A percentile compares a stretch with the other conserved stretches of the same genome.
Conservation (phyloP, 2,797 vertebrate species). For the Setipinna tenuifilis region DNA sequence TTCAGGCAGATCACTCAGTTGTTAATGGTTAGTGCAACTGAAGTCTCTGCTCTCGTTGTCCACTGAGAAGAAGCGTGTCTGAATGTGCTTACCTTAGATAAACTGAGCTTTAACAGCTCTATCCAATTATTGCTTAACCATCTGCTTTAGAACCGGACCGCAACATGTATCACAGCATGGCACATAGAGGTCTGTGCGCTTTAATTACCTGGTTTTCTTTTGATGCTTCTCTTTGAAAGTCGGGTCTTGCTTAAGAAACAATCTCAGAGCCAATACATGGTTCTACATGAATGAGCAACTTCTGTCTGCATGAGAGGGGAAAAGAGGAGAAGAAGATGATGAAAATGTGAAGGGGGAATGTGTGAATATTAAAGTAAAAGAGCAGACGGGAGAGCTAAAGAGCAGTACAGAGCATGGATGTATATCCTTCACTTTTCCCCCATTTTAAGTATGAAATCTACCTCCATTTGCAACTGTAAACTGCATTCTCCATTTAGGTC, state of each 20-base stretch:
- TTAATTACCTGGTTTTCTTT: background rate
- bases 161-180: background rate
- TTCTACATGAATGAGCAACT: background rate
- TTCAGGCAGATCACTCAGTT: constrained; percentile 36
- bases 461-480: constrained; percentile 19
- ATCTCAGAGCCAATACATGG: background rate
- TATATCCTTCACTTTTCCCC: background rate
- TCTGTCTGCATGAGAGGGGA: constrained; percentile 10
- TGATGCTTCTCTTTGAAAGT: constrained; percentile 40
- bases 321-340: constrained; percentile 10
- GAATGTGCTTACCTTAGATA: constrained; percentile 15
- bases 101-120: background rate
- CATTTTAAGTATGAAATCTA: background rate
- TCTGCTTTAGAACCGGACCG: background rate
- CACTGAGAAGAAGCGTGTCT: constrained; percentile 11
- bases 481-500: background rate
- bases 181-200: background rate
- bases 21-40: constrained; percentile 33
- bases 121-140: constrained; percentile 21
- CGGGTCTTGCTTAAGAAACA: constrained; percentile 9
- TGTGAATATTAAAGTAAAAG: background rate
- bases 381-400: background rate
- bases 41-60: constrained; percentile 25
- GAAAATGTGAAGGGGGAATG: background rate
- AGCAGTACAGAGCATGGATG: background rate